Conservation (phyloP, 2,113 vertebrate genomes). For the Aegotheles bennettii region DNA sequence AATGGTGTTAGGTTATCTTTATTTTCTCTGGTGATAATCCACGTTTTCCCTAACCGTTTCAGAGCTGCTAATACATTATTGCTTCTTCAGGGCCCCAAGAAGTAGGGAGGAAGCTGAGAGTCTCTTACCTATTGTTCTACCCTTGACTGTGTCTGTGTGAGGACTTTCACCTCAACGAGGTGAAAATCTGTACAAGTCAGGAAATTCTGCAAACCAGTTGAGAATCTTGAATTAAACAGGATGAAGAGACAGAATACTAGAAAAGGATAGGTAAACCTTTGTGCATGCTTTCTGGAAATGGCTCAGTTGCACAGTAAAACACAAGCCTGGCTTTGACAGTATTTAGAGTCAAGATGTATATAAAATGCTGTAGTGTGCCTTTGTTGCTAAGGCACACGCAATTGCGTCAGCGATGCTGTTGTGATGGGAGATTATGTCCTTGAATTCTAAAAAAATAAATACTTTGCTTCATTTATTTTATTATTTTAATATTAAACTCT, state of each 20-base stretch:
- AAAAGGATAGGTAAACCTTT: slow-evolving; percentile 25
- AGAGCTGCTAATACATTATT: background rate
- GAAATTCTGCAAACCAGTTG: background rate
- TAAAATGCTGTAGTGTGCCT: slow-evolving; percentile 35
- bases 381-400: slow-evolving; percentile 48
- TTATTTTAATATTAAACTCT: background rate
- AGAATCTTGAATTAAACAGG: slow-evolving; percentile 42
- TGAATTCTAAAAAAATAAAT: background rate
- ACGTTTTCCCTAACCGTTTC: background rate
- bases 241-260: background rate
- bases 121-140: background rate
- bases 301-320: background rate
- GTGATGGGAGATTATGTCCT: slow-evolving; percentile 29
- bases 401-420: background rate
- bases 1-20: background rate
- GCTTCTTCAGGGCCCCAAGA: background rate
- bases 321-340: slow-evolving; percentile 1
- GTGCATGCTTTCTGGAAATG: background rate
- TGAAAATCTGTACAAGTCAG: background rate
- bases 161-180: background rate
- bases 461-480: background rate
- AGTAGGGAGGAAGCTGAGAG: background rate
- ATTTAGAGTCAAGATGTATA: slow-evolving; percentile 19
- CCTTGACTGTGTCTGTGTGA: background rate
- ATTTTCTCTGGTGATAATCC: background rate